These are phyloP conservation scores for Hystrix cristata DNA, from an alignment of 2,113 vertebrate genomes.

Conservation along the genomic window DNA sequence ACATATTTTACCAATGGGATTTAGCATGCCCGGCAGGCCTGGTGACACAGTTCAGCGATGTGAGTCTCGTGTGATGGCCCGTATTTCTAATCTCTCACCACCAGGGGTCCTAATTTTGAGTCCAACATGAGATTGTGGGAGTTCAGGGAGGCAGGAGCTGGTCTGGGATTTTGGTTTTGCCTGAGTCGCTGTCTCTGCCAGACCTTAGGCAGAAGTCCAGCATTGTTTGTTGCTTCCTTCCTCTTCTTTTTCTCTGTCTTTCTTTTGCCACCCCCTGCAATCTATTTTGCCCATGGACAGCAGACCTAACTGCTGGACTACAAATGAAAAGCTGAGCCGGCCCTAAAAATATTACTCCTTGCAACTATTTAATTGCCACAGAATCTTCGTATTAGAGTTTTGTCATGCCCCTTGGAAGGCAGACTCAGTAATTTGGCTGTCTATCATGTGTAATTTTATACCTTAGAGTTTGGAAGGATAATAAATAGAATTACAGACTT, in stretches of 20 bases:
- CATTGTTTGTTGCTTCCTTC: not conserved
- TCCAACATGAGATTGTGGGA: not conserved
- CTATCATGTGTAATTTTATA: slow-evolving; percentile 66
- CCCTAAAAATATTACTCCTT: slow-evolving; percentile 9
- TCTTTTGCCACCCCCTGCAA: not conserved
- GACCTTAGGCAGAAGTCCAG: not conserved
- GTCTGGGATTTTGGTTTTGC: not conserved
- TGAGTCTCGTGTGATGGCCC: not conserved
- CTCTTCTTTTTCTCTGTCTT: not conserved
- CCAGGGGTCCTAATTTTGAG: not conserved
- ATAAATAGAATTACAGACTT: slow-evolving; percentile 58
- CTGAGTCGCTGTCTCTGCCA: not conserved
- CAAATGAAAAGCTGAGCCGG: not conserved
- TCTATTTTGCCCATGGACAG: not conserved
- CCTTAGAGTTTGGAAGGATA: slow-evolving; percentile 38
- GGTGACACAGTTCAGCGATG: fast-evolving
- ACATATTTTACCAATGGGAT: not conserved
- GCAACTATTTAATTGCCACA: not conserved
- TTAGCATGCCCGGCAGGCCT: not conserved
- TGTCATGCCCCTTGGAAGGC: slow-evolving; percentile 57
- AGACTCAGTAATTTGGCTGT: slow-evolving; percentile 56
- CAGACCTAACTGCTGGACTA: not conserved
- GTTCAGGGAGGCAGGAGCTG: not conserved
- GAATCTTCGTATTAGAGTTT: slow-evolving; percentile 33
- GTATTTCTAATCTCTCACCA: not conserved